Evolutionary conservation across 64 coral and sea anemone genomes (phyloP).

Genomic region (Stylophora pistillata): DNA sequence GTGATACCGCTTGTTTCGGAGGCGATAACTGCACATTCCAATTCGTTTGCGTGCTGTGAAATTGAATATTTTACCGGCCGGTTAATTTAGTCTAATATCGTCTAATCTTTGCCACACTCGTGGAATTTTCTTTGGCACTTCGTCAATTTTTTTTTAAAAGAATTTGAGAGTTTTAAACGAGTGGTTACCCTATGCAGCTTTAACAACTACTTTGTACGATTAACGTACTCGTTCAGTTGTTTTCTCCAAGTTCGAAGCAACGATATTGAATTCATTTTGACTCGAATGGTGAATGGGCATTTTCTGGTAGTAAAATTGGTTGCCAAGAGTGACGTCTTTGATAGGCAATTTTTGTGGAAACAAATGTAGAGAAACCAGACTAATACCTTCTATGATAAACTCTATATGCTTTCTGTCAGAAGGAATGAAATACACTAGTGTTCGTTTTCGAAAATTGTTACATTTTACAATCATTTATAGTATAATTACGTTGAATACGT

Average conservation of each 20-base stretch:
- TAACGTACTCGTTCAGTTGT: background rate
- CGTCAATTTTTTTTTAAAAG: too few species aligned
- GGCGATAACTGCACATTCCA: constrained; percentile 28
- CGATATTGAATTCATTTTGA: background rate
- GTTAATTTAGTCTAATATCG: background rate
- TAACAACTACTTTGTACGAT: too few species aligned
- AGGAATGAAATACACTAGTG: too few species aligned
- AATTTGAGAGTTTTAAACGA: too few species aligned
- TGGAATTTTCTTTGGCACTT: too few species aligned
- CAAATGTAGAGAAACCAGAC: background rate
- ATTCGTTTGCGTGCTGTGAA: constrained; percentile 13
- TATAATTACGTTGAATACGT: background rate
- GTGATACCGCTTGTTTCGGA: background rate
- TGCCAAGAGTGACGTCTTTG: background rate
- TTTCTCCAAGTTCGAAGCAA: background rate
- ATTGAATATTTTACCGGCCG: background rate
- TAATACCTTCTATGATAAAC: background rate
- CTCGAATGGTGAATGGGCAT: background rate
- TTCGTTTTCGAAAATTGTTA: too few species aligned
- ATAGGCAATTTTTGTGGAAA: background rate
- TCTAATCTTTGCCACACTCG: too few species aligned
- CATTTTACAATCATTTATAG: too few species aligned
- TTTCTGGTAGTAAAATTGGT: background rate
- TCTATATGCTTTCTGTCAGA: too few species aligned
- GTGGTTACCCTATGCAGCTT: too few species aligned